phyloP scores from a whole-genome alignment of 92 coral and sea anemone species.

The Porites evermanni region DNA sequence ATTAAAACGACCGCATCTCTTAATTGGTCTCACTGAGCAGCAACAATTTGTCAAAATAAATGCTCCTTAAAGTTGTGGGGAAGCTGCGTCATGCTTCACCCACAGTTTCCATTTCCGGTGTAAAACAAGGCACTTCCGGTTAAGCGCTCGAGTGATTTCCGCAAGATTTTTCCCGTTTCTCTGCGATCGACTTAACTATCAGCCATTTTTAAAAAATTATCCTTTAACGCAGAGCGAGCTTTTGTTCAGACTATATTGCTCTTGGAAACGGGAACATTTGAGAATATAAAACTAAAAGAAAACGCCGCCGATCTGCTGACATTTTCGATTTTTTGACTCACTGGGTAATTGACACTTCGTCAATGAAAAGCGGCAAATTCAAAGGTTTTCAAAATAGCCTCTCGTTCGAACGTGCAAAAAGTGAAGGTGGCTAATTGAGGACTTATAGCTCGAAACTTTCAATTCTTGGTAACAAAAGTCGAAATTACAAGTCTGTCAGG shows the following conservation, averaged over 20 bases:
- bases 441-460: constrained; percentile 55
- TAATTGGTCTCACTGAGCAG: constrained; percentile 26
- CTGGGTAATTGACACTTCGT: constrained; percentile 48
- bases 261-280: constrained; percentile 43
- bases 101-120: constrained; percentile 73
- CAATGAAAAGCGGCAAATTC: constrained; percentile 69
- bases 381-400: constrained; percentile 44
- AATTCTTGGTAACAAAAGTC: constrained; percentile 34
- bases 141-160: constrained; percentile 20
- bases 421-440: constrained; percentile 63
- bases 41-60: constrained; percentile 32
- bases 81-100: constrained; percentile 3
- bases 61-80: constrained; percentile 1
- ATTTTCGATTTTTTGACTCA: constrained; percentile 42
- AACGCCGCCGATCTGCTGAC: constrained; percentile 34
- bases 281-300: constrained; percentile 24
- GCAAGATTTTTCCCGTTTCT: constrained; percentile 9
- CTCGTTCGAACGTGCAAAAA: constrained; percentile 47
- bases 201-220: constrained; percentile 11
- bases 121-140: constrained; percentile 79
- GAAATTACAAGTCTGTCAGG: constrained; percentile 38
- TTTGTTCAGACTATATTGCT: constrained; percentile 6
- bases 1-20: constrained; percentile 29
- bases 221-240: constrained; percentile 1
- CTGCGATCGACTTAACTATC: not conserved